These are phyloP conservation scores for Sigmodon hispidus DNA, from an alignment of 2,113 vertebrate species.

Conservation along the genomic window DNA sequence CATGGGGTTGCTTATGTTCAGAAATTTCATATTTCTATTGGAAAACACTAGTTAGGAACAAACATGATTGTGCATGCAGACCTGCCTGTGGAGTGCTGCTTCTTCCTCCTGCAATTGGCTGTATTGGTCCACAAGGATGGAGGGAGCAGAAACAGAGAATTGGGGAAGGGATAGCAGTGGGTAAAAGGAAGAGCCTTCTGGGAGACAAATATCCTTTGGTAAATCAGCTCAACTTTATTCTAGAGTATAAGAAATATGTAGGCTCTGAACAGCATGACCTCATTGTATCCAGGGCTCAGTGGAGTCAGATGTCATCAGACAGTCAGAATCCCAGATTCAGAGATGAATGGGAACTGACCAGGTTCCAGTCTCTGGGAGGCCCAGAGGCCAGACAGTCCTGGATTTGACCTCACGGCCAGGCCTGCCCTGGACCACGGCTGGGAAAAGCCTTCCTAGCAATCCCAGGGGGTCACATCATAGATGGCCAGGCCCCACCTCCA, in stretches of 20 bases:
- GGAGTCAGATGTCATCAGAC: too few species aligned
- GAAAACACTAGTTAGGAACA: background rate
- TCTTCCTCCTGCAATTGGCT: background rate
- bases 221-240: background rate
- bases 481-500: too few species aligned
- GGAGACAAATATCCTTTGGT: background rate
- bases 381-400: too few species aligned
- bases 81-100: background rate
- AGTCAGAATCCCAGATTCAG: too few species aligned
- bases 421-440: too few species aligned
- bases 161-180: background rate
- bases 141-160: background rate
- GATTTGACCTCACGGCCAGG: too few species aligned
- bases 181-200: background rate
- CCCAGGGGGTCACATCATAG: too few species aligned
- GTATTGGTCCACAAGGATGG: background rate
- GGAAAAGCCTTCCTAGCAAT: too few species aligned
- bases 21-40: background rate
- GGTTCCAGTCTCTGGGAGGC: too few species aligned
- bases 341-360: too few species aligned
- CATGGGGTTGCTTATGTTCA: background rate
- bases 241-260: background rate
- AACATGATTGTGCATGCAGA: background rate
- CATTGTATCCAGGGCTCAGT: too few species aligned
- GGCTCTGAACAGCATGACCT: too few species aligned